Conservation (phyloP, 2,113 vertebrate genomes). For the Nothocercus nigrocapillus region DNA sequence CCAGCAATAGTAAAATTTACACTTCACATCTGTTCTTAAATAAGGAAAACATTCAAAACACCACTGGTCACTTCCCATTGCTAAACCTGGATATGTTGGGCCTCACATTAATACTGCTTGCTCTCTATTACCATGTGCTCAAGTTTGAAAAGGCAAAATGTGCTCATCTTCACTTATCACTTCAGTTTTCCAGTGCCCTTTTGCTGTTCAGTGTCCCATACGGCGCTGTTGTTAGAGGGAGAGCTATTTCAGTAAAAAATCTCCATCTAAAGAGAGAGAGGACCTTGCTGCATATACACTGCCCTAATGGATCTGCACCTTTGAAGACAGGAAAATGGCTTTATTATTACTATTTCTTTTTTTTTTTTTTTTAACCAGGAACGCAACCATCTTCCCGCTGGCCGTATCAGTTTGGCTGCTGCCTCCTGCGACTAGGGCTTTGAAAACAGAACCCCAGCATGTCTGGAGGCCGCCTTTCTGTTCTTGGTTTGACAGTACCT, state of each 20-base stretch:
- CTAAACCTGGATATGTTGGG: not conserved
- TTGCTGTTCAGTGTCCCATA: not conserved
- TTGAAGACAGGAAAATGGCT: not conserved
- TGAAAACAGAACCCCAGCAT: not conserved
- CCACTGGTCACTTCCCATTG: not conserved
- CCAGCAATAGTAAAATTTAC: not conserved
- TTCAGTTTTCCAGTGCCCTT: not conserved
- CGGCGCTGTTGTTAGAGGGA: not conserved
- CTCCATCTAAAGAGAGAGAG: not conserved
- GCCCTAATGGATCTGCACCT: not conserved
- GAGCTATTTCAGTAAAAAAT: not conserved
- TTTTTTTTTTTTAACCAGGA: not conserved
- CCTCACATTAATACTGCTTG: not conserved
- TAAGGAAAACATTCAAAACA: not conserved
- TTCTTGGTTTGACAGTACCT: not conserved
- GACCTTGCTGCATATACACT: not conserved
- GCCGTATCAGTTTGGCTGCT: not conserved
- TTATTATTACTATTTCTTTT: not conserved
- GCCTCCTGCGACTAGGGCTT: accelerated
- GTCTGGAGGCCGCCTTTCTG: not conserved
- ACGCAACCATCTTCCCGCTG: not conserved
- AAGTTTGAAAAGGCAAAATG: not conserved
- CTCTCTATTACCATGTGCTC: not conserved
- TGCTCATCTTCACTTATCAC: not conserved
- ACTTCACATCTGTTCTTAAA: conserved; percentile 11